A percentile compares a stretch with the other conserved stretches of the same genome.
phyloP scores from a whole-genome alignment of 2,888 invertebrate genomes.

The Crossocerus cetratus region DNA sequence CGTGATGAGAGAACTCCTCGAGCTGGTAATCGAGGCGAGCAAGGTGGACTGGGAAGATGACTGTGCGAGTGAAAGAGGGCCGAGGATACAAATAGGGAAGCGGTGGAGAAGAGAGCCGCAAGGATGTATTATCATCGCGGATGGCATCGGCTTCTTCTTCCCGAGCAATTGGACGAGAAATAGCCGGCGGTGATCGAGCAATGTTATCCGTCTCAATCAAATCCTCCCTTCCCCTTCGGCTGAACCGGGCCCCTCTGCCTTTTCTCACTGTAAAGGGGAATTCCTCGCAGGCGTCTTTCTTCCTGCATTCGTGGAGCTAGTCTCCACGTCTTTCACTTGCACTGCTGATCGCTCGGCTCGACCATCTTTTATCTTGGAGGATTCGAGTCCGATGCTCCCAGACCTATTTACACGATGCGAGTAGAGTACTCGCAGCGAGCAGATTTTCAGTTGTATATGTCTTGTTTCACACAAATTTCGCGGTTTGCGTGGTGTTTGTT shows the following conservation, averaged over 20 bases:
- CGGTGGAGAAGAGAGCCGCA: background rate
- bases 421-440: too few species aligned
- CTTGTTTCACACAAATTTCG: too few species aligned
- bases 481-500: too few species aligned
- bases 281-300: conserved; percentile 15
- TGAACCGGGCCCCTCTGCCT: background rate
- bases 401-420: too few species aligned
- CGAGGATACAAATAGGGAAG: background rate
- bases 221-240: conserved; percentile 31
- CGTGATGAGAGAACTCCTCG: background rate
- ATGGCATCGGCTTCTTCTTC: conserved; percentile 33
- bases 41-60: background rate
- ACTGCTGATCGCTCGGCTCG: too few species aligned
- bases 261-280: conserved; percentile 52
- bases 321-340: too few species aligned
- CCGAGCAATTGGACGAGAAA: conserved; percentile 48
- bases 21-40: background rate
- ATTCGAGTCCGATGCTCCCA: conserved; percentile 21
- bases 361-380: too few species aligned
- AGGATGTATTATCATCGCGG: conserved; percentile 36
- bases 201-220: conserved; percentile 64
- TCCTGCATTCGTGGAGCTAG: too few species aligned
- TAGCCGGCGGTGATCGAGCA: conserved; percentile 53
- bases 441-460: too few species aligned
- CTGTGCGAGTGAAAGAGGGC: background rate